Percentiles rank a stretch among this genome's conserved stretches.
phyloP scores from a whole-genome alignment of 2,888 invertebrate species.

The Synergus japonicus region DNA sequence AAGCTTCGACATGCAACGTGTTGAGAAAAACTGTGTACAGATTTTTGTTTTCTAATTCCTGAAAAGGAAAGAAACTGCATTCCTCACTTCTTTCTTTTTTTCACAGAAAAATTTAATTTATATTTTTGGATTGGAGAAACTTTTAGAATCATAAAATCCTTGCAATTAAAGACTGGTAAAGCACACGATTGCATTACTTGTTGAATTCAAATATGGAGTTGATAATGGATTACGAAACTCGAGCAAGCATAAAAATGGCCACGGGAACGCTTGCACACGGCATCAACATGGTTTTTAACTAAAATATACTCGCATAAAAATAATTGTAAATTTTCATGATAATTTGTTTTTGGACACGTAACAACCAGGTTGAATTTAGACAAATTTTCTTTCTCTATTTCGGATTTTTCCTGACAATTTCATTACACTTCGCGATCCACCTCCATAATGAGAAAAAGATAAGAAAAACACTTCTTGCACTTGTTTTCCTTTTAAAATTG shows the following conservation, averaged over 20 bases:
- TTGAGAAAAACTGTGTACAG: background rate
- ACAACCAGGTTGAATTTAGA: slow-evolving; percentile 16
- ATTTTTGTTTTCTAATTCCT: background rate
- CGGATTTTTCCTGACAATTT: background rate
- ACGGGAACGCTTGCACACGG: slow-evolving; percentile 73
- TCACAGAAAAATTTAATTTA: background rate
- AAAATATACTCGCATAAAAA: slow-evolving; percentile 44
- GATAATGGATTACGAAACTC: slow-evolving; percentile 76
- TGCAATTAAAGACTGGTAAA: slow-evolving; percentile 35
- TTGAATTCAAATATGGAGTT: slow-evolving; percentile 77
- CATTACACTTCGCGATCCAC: slow-evolving; percentile 4
- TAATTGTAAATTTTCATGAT: slow-evolving; percentile 23
- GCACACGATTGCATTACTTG: slow-evolving; percentile 69
- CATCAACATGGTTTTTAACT: slow-evolving; percentile 65
- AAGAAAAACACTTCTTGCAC: slow-evolving; percentile 39
- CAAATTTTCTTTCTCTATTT: slow-evolving; percentile 31
- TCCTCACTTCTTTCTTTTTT: background rate
- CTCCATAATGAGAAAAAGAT: background rate
- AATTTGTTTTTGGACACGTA: slow-evolving; percentile 6
- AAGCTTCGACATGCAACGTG: too few species aligned
- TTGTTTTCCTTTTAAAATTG: slow-evolving; percentile 46
- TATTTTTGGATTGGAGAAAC: background rate
- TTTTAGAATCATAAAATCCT: background rate
- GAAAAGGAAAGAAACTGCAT: background rate
- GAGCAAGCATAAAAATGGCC: slow-evolving; percentile 76